Evolutionary conservation across 2,888 invertebrate genomes (phyloP).

Genomic region (Hymenopus coronatus): DNA sequence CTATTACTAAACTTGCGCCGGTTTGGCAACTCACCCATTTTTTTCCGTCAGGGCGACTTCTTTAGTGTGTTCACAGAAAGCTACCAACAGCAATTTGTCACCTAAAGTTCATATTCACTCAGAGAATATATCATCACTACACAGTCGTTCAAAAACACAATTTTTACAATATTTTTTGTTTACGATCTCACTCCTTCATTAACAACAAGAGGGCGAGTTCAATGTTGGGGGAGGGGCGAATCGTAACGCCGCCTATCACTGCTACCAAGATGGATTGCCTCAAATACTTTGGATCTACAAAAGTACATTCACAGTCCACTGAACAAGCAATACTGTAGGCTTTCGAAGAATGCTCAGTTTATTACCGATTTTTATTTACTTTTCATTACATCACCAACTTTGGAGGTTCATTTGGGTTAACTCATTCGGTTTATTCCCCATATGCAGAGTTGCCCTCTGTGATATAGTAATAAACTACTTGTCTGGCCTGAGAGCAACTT

Average conservation of each 20-base stretch:
- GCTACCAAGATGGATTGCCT: neutral
- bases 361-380: neutral
- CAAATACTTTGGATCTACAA: neutral
- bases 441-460: neutral
- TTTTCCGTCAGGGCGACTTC: constrained; percentile 6
- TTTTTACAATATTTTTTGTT: constrained; percentile 1
- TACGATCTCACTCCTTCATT: neutral
- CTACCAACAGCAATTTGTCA: constrained; percentile 11
- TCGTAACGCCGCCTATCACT: neutral
- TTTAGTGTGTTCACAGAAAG: neutral
- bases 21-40: constrained; percentile 26
- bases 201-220: constrained; percentile 32
- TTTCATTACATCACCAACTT: neutral
- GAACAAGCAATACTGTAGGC: neutral
- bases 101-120: constrained; percentile 27
- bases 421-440: neutral
- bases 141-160: neutral
- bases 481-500: neutral
- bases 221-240: constrained; percentile 33
- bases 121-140: constrained; percentile 6
- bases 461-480: neutral
- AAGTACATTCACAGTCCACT: neutral
- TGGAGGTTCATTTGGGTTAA: neutral
- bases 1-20: neutral
- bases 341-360: neutral